Percentiles rank a stretch among this genome's conserved stretches.
Conservation (phyloP, 2,113 vertebrate genomes). For the Marcusenius ussheri region DNA sequence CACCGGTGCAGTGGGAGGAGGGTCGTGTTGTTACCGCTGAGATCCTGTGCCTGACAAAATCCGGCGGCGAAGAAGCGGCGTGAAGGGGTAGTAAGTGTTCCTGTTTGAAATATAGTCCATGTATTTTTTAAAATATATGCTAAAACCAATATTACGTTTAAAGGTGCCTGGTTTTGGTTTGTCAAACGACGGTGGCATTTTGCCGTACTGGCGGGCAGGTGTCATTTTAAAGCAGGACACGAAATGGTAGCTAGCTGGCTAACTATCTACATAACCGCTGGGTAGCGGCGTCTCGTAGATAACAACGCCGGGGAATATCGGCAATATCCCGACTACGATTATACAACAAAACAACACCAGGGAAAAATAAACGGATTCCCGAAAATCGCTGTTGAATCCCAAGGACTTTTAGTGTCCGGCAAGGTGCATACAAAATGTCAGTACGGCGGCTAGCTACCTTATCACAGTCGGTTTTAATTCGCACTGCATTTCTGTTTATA, state of each 20-base stretch:
- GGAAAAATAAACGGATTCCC: no score
- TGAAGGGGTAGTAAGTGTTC: slow-evolving; percentile 27
- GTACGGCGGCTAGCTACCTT: not conserved
- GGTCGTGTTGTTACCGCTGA: slow-evolving; percentile 52
- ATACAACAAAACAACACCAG: not conserved
- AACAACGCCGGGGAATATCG: not conserved
- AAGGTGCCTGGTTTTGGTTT: not conserved
- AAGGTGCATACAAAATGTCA: not conserved
- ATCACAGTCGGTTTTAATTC: not conserved
- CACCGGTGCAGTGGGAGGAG: slow-evolving; percentile 28
- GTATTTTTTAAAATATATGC: not conserved
- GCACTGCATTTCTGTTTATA: not conserved
- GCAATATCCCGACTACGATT: not conserved
- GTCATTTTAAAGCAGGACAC: not conserved
- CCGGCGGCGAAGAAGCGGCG: slow-evolving; percentile 43
- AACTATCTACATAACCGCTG: not conserved
- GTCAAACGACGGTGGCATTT: not conserved
- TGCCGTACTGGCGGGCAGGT: not conserved
- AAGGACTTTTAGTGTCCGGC: not conserved
- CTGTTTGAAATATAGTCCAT: slow-evolving; percentile 30
- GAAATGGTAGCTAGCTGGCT: not conserved
- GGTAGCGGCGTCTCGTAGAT: not conserved
- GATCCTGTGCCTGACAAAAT: slow-evolving; percentile 23
- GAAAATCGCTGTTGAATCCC: not conserved
- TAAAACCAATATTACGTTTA: slow-evolving; percentile 21